These are phyloP conservation scores for Nomada lathburiana DNA, from an alignment of 2,888 invertebrate species.

Conservation along the genomic window DNA sequence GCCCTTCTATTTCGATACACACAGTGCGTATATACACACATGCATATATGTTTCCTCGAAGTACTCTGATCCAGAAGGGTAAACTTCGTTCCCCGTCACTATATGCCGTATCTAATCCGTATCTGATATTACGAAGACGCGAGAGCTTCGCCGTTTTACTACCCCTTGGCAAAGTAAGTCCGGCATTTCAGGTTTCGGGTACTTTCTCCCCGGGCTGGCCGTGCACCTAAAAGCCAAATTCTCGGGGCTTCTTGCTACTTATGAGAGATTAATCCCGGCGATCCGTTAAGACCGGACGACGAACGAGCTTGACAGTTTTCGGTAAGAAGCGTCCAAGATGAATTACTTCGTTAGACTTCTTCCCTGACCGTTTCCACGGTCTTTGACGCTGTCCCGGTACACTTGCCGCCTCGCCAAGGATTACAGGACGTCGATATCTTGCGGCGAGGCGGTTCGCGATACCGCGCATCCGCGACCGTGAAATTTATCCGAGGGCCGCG, in stretches of 20 bases:
- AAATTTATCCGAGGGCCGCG: conserved; percentile 3
- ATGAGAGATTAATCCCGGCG: conserved; percentile 52
- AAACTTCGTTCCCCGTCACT: conserved; percentile 63
- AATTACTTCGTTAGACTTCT: conserved; percentile 59
- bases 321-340: conserved; percentile 56
- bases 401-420: conserved; percentile 1
- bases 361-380: conserved; percentile 30
- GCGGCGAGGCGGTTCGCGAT: not conserved
- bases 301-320: conserved; percentile 58
- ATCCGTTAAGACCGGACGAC: conserved; percentile 61
- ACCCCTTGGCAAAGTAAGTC: conserved; percentile 61
- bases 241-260: conserved; percentile 60
- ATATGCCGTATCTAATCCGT: conserved; percentile 56
- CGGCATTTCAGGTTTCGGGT: conserved; percentile 45
- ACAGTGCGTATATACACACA: conserved; percentile 45
- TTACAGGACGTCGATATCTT: conserved; percentile 31
- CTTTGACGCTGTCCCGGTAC: conserved; percentile 32
- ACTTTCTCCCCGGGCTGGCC: conserved; percentile 47
- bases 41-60: conserved; percentile 4
- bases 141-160: conserved; percentile 43
- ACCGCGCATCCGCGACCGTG: not conserved
- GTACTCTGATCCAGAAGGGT: conserved; percentile 62
- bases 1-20: conserved; percentile 32
- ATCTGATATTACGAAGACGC: conserved; percentile 52
- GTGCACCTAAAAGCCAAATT: conserved; percentile 63